Base-by-base conservation (phyloP, 2,797 vertebrate species). In the Myripristis murdjan region DNA sequence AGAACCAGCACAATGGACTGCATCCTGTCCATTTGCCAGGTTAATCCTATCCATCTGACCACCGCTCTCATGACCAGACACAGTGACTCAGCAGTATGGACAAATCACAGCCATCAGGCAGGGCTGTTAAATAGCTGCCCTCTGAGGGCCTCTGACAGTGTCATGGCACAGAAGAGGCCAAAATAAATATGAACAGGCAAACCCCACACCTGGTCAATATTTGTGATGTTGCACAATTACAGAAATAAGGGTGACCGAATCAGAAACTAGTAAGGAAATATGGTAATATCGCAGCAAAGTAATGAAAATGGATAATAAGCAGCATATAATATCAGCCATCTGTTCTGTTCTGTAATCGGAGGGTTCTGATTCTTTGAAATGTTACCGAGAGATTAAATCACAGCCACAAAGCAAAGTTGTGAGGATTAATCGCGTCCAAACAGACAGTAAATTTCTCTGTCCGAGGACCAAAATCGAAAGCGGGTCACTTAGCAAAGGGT, bases 401-500 rank as follows among this genome's bases (percentile, higher is more conserved):
- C 28, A 31, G 28, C 54, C 33, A 16, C 11, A 57, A 11, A 67
- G 41, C 3, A 49, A 77, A 52, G 16, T 11, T 28, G 6, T 20
- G 6, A 26, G 4, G 61, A 46, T 37, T 1, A 67, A 57, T 54
- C 41, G 20, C 43, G 22, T 33, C 28, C n/a, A 14, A n/a, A 57
- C 53, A 41, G 10, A 14, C 37, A 22, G 18, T 23, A 6, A 3
- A 37, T 37, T 33, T 4, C 20, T 51, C 22, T 26, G 43, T 54
- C 28, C 58, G 24, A 35, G 49, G 53, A 60, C 35, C 23, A 73
- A 64, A 75, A 52, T 11, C 55, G 61, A 15, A 66, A 55, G 53
- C 44, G 64, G 68, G 62, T 77, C 10, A 64, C 83, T 76, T 77
- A 70, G 39, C 31, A 79, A 87, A 80, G 81, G 49, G 82, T 83